Conservation (phyloP, 2,888 invertebrate species). For the Lutraria lutraria region DNA sequence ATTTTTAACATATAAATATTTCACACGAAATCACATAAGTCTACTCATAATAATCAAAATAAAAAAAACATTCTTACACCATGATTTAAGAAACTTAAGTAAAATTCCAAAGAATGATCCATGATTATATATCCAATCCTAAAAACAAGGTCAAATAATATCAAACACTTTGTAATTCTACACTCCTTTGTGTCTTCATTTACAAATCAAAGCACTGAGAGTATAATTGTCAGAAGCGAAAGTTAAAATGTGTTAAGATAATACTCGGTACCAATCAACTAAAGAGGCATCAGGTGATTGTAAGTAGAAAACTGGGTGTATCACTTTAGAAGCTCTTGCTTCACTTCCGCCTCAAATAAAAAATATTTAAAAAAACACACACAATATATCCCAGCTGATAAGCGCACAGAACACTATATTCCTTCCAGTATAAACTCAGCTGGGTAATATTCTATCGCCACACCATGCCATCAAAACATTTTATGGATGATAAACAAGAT, state of each 20-base stretch:
- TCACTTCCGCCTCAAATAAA: no score
- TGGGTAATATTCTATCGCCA: not conserved
- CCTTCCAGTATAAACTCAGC: not conserved
- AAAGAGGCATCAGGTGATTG: no score
- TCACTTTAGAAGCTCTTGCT: no score
- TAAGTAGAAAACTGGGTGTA: no score
- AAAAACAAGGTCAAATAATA: not conserved
- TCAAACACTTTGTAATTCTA: not conserved
- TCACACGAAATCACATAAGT: no score
- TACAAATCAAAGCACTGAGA: no score
- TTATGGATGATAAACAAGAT: slow-evolving; percentile 1
- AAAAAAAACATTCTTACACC: not conserved
- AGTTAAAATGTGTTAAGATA: no score
- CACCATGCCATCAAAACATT: not conserved
- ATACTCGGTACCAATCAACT: no score
- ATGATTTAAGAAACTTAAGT: not conserved
- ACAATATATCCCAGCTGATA: not conserved
- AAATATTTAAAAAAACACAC: not conserved
- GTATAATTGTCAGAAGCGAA: no score
- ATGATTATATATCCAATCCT: not conserved
- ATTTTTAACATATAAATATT: no score
- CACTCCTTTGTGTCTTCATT: not conserved
- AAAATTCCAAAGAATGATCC: not conserved
- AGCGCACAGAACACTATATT: not conserved
- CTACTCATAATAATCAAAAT: not conserved